These are phyloP conservation scores for Pachyramphus minor DNA, from an alignment of 2,113 vertebrate species.

Conservation along the genomic window DNA sequence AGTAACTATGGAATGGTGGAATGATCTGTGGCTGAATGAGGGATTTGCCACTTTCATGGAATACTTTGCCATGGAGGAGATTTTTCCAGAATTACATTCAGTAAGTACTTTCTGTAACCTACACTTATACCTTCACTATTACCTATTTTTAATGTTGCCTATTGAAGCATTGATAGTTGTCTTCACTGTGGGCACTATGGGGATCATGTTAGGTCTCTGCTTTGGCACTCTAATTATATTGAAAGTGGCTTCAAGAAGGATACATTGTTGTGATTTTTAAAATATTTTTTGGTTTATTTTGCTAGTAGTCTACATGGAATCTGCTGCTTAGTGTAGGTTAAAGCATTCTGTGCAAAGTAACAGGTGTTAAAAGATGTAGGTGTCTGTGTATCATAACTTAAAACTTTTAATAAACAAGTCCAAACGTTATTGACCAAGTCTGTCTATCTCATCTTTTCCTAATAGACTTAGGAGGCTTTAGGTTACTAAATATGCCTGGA, in stretches of 20 bases:
- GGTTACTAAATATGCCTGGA: background rate
- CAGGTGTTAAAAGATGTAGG: background rate
- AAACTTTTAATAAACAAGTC: background rate
- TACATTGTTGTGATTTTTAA: accelerated
- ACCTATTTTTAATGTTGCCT: background rate
- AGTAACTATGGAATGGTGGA: conserved; percentile 98
- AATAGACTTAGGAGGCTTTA: background rate
- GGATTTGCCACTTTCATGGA: conserved; percentile 98
- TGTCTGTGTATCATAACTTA: background rate
- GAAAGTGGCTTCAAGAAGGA: background rate
- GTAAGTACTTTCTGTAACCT: conserved; percentile 73
- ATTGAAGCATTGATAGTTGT: background rate
- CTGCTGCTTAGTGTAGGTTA: background rate
- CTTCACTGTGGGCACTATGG: accelerated
- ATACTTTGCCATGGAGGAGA: conserved; percentile 80
- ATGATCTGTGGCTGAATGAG: conserved; percentile 95
- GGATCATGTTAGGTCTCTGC: background rate
- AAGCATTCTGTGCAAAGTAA: background rate
- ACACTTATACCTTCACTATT: background rate
- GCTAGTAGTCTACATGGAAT: background rate
- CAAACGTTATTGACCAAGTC: background rate
- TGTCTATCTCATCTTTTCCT: background rate
- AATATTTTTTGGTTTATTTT: background rate
- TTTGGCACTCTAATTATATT: background rate
- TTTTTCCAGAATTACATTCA: conserved; percentile 78